Evolutionary conservation across 2,797 vertebrate genomes (phyloP), one percentile per base, ranked within the genome.

Genomic region (Lagocephalus sceleratus): DNA sequence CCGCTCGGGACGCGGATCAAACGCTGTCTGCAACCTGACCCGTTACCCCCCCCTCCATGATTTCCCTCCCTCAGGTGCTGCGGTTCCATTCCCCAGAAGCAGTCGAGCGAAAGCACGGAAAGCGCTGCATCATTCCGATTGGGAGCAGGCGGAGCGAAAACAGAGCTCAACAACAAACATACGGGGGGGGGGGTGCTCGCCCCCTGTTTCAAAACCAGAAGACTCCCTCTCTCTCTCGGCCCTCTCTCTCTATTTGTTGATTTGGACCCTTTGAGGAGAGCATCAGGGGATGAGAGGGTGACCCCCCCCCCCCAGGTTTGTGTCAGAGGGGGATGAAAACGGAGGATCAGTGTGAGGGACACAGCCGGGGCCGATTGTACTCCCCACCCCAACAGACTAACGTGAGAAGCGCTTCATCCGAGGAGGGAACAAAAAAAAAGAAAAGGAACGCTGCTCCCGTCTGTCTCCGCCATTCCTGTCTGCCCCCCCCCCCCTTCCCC

Each of bases 11-110:
- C 54, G 77, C 75, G 69, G 73, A 72, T 86, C 77, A 76, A 76
- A 63, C 39, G 38, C 65, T 69, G 64, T 76, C 65, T 76, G 57
- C 63, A 43, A 45, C 54, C 54, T 63, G 7, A 53, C 60, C 68
- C 54, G 40, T 71, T 26, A 55, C 46, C 64, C 63, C 47, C 69
- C 75, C 52, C 7, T 48, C n/a, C 9, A 1, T 56, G 58, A 60
- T 19, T 44, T 60, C 48, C 60, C 64, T 81, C 71, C 82, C 76
- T 86, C 87, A 78, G 85, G 87, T 85, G 85, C 82, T 85, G 84
- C 71, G 73, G 70, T 56, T 81, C 76, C 62, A 75, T 12, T 73
- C 79, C 71, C 75, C 64, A 78, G 78, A 83, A 21, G 54, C 76
- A 73, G 82, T 72, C 54, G 51, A 76, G 61, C 58, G 14, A 59